A percentile compares a stretch with the other conserved stretches of the same genome.
Conservation (phyloP, 2,888 invertebrate species). For the Spisula solida region DNA sequence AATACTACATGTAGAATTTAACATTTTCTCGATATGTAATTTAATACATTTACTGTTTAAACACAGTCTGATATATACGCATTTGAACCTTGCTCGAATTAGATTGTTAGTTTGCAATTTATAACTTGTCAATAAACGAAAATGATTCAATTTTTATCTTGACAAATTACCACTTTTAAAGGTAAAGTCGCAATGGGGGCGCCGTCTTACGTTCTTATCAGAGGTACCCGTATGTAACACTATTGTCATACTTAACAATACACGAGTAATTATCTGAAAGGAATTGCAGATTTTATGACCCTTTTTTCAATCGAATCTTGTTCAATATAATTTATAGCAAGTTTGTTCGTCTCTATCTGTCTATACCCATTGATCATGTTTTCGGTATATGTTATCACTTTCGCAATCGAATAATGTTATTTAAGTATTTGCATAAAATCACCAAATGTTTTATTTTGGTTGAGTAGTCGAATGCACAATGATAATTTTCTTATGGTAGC, state of each 20-base stretch:
- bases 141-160: slow-evolving; percentile 22
- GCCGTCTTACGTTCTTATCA: neutral
- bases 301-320: neutral
- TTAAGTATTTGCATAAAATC: no score
- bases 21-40: neutral
- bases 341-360: neutral
- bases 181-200: neutral
- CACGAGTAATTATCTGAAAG: neutral
- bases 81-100: neutral
- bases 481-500: no score
- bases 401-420: no score
- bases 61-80: neutral
- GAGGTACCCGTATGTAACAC: neutral
- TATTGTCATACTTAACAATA: neutral
- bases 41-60: neutral
- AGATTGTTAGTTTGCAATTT: neutral
- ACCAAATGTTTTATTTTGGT: no score
- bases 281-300: slow-evolving; percentile 1
- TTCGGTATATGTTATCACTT: neutral
- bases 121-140: neutral
- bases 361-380: neutral
- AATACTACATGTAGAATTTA: no score
- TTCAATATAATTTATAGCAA: neutral
- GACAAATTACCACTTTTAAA: neutral
- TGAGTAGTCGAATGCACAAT: no score